phyloP scores from a whole-genome alignment of 1,140 invertebrate genomes.

The Caenorhabditis tropicalis region DNA sequence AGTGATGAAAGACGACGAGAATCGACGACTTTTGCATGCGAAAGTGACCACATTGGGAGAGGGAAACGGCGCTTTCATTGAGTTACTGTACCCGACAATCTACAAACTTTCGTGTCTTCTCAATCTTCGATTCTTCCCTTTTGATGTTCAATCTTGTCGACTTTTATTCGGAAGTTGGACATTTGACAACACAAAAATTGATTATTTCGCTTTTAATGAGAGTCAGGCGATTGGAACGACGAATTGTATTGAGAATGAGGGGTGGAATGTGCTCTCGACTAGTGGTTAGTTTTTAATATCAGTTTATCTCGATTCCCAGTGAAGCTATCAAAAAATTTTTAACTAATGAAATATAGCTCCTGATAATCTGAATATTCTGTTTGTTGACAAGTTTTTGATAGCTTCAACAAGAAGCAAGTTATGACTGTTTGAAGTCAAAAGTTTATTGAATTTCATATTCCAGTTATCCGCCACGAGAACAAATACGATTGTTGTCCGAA shows the following conservation, averaged over 20 bases:
- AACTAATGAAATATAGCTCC: too few species aligned
- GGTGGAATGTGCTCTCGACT: constrained; percentile 51
- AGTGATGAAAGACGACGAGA: constrained; percentile 60
- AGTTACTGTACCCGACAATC: constrained; percentile 59
- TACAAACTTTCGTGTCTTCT: constrained; percentile 58
- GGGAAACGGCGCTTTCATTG: constrained; percentile 46
- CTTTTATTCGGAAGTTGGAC: constrained; percentile 74
- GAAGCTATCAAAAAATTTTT: too few species aligned
- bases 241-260: constrained; percentile 58
- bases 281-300: constrained; percentile 45
- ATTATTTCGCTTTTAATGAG: constrained; percentile 55
- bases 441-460: background rate
- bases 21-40: constrained; percentile 50
- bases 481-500: constrained; percentile 62
- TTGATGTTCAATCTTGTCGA: constrained; percentile 66
- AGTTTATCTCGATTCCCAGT: too few species aligned
- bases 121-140: constrained; percentile 63
- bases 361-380: too few species aligned
- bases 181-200: constrained; percentile 67
- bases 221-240: constrained; percentile 53
- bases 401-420: too few species aligned
- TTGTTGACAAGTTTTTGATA: too few species aligned
- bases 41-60: constrained; percentile 54
- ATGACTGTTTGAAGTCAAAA: background rate
- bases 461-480: constrained; percentile 47